These are phyloP conservation scores for Forpus xanthops DNA, from an alignment of 2,797 vertebrate species.

Conservation along the genomic window DNA sequence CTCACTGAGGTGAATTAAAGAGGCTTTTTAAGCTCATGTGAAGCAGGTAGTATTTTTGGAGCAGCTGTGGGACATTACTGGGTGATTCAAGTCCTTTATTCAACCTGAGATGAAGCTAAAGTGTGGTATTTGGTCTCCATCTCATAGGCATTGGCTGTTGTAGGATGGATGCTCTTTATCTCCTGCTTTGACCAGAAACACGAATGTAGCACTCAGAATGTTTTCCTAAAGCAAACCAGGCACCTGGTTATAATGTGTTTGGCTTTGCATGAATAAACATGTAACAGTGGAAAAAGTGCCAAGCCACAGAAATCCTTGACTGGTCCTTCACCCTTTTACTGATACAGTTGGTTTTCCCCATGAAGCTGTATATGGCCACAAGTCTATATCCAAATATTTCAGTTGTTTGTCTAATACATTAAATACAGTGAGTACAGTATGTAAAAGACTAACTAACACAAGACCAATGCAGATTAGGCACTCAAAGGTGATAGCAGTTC, in stretches of 20 bases:
- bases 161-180: background rate
- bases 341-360: background rate
- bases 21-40: background rate
- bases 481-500: background rate
- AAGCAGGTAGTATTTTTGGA: background rate
- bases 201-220: background rate
- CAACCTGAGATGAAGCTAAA: background rate
- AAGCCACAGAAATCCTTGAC: background rate
- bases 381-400: background rate
- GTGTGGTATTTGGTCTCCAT: background rate
- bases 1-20: background rate
- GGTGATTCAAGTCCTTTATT: background rate
- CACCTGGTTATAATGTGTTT: background rate
- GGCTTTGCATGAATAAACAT: background rate
- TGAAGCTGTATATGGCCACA: background rate
- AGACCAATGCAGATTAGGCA: background rate
- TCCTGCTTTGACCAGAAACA: background rate
- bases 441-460: background rate
- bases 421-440: background rate
- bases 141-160: background rate
- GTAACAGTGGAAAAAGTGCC: background rate
- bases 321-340: background rate
- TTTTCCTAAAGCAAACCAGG: background rate
- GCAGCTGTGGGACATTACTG: background rate
- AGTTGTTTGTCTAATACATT: background rate